Conservation (phyloP, 2,113 vertebrate genomes). For the Murina feae region DNA sequence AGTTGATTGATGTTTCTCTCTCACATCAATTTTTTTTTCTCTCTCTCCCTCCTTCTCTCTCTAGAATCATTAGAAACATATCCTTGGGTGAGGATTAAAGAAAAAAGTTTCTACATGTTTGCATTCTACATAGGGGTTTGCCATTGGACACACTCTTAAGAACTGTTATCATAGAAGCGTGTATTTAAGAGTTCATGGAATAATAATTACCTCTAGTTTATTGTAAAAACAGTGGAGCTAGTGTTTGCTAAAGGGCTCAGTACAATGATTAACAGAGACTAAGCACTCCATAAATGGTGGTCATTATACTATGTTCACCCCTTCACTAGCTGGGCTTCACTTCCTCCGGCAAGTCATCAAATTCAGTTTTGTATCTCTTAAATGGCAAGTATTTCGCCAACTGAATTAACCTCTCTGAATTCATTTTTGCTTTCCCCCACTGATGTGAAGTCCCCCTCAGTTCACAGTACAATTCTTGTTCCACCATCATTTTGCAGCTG, state of each 20-base stretch:
- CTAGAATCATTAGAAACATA: too few species aligned
- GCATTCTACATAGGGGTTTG: background rate
- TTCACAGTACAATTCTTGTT: background rate
- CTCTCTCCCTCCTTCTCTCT: too few species aligned
- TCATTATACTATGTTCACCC: background rate
- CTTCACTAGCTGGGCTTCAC: background rate
- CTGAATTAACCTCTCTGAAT: background rate
- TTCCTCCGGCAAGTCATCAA: background rate
- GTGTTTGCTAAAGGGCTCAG: background rate
- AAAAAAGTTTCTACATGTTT: background rate
- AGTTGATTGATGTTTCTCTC: too few species aligned
- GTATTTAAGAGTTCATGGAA: background rate
- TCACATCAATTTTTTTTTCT: too few species aligned
- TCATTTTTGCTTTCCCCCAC: background rate
- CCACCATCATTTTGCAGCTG: background rate
- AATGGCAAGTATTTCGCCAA: background rate
- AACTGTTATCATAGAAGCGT: background rate
- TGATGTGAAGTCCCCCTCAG: background rate
- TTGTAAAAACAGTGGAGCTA: too few species aligned
- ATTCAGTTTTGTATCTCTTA: background rate
- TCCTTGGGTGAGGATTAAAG: too few species aligned
- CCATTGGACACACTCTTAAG: background rate
- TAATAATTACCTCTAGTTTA: background rate
- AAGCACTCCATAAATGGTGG: background rate
- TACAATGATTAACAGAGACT: background rate